Evolutionary conservation across 2,888 invertebrate genomes (phyloP), one percentile per base, ranked within the genome.

Genomic region (Atethmia centrago): DNA sequence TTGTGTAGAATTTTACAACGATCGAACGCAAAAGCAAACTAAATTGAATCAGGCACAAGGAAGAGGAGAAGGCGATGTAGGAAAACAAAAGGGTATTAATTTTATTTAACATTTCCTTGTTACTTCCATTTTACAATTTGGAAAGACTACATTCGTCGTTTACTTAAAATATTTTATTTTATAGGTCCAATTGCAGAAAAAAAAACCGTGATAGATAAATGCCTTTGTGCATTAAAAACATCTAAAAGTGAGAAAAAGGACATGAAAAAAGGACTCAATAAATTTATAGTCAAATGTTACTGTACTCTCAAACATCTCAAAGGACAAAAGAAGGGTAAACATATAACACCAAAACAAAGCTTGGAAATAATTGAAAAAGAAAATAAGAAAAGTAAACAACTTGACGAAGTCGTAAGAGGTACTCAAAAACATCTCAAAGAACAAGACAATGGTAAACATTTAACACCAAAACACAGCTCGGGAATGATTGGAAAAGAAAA

Each of bases 41-140:
- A 62, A 62, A 62, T 45, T 28, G 12, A 45, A 45, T 25, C 19
- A 8, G 21, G 25, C 0, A 28, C 49, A 45, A 49, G 47, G 36
- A 42, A 62, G 31, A 31, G 77, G 77, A 31, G 81, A 66, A 12
- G 79, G 77, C 40, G 75, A 79, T 49, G 59, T 47, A 25, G 51
- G 14, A 31, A 53, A 78, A 55, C 8, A 16, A 59, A 9, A 16
- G 53, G 77, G 77, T 80, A 79, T 63, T 28, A 31, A 14, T 40
- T 51, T 58, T 49, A 21, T 55, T 25, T 28, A 25, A 19, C 45
- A 25, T 40, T 36, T 59, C 5, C 0, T 67, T 58, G 62, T 74
- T 16, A 45, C 9, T 25, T 42, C 2, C 2, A 10, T 73, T 70
- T 10, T 16, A 28, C 14, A 19, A 31, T 19, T n/a, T 28, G 16